Percentiles rank a stretch among this genome's conserved stretches.
phyloP scores from a whole-genome alignment of 2,797 vertebrate species.

The Taeniopygia guttata region DNA sequence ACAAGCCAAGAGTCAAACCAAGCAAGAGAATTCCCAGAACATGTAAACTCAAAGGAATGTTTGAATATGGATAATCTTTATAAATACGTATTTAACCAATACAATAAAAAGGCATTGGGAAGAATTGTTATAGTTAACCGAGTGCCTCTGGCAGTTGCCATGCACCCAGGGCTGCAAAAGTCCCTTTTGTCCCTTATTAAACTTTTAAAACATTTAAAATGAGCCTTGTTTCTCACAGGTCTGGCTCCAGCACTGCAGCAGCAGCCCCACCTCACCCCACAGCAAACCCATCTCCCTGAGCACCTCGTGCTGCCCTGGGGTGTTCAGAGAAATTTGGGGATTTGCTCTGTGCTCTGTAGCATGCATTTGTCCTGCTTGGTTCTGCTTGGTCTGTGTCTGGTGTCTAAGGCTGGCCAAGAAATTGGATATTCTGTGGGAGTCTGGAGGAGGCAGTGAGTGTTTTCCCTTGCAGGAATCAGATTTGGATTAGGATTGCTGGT shows the following conservation, averaged over 20 bases:
- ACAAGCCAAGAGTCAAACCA: too few species aligned
- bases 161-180: neutral
- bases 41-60: neutral
- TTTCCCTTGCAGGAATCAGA: neutral
- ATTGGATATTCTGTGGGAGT: neutral
- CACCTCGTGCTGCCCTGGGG: neutral
- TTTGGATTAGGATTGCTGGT: neutral
- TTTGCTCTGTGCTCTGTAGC: neutral
- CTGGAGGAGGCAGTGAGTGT: neutral
- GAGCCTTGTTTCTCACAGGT: neutral
- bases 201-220: neutral
- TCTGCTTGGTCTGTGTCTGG: neutral
- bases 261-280: neutral
- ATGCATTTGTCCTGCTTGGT: too few species aligned
- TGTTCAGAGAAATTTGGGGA: neutral
- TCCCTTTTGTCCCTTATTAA: neutral
- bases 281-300: neutral
- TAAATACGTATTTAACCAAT: neutral
- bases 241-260: neutral
- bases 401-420: neutral
- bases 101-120: neutral
- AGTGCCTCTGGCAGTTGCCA: neutral
- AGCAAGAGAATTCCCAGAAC: neutral
- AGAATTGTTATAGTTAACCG: too few species aligned
- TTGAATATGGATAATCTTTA: neutral